These are phyloP conservation scores for Lobophora halterata DNA, from an alignment of 2,888 invertebrate genomes.

Conservation along the genomic window DNA sequence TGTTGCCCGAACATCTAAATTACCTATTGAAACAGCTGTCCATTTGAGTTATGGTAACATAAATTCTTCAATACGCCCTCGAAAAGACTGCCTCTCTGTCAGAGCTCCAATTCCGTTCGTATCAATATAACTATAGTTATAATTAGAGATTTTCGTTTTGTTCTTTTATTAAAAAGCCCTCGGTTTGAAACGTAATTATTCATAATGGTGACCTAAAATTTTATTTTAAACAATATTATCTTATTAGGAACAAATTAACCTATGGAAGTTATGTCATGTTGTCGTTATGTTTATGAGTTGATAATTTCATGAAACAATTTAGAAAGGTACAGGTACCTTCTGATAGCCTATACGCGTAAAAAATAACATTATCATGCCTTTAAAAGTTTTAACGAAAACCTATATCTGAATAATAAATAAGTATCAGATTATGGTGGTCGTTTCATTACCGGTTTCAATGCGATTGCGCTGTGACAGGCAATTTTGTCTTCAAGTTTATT, in stretches of 20 bases:
- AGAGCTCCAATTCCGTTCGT: conserved; percentile 19
- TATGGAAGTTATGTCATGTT: too few relatives aligned
- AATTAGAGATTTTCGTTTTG: conserved; percentile 15
- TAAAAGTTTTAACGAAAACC: conserved; percentile 24
- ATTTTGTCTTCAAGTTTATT: conserved; percentile 53
- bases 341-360: too few relatives aligned
- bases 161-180: too few relatives aligned
- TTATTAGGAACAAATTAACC: too few relatives aligned
- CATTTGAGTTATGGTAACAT: conserved; percentile 74
- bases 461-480: conserved; percentile 40
- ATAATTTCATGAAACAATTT: too few relatives aligned
- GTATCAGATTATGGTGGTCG: conserved; percentile 37
- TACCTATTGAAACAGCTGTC: conserved; percentile 72
- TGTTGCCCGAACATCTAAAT: conserved; percentile 78
- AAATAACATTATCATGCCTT: conserved; percentile 20
- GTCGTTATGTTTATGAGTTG: too few relatives aligned
- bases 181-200: too few relatives aligned
- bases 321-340: too few relatives aligned
- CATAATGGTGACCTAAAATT: too few relatives aligned
- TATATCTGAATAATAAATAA: conserved; percentile 31
- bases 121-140: conserved; percentile 19
- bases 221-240: too few relatives aligned
- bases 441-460: conserved; percentile 51
- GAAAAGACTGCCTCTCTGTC: conserved; percentile 22
- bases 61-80: conserved; percentile 71